Evolutionary conservation across 2,113 vertebrate species (phyloP).

Genomic region (Prietella phreatophila): DNA sequence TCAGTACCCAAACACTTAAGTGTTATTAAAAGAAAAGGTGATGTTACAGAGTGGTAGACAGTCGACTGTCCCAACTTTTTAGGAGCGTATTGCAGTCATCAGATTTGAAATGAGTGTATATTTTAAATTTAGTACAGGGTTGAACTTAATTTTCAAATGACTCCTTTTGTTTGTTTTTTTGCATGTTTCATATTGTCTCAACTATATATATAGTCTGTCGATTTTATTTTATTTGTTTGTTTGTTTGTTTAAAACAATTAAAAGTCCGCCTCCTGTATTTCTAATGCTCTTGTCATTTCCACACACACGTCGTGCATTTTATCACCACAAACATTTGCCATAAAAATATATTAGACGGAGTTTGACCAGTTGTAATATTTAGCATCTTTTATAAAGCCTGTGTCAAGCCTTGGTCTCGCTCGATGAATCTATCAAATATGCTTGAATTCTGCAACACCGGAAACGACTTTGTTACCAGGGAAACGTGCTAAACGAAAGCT

Average conservation of each 20-base stretch:
- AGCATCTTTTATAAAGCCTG: background rate
- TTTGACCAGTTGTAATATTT: background rate
- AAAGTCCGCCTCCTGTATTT: background rate
- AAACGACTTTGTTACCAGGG: background rate
- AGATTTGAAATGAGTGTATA: too few species aligned
- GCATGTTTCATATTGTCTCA: too few species aligned
- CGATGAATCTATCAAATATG: background rate
- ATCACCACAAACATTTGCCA: background rate
- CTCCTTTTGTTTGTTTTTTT: too few species aligned
- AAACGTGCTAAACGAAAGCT: background rate
- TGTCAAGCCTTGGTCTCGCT: background rate
- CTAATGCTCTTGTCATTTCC: background rate
- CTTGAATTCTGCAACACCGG: background rate
- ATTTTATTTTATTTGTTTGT: background rate
- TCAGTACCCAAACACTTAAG: too few species aligned
- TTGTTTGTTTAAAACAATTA: background rate
- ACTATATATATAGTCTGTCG: background rate
- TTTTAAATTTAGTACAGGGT: too few species aligned
- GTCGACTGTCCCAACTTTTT: too few species aligned
- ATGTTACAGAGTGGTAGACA: too few species aligned
- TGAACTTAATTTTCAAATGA: too few species aligned
- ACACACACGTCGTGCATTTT: background rate
- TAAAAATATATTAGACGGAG: background rate
- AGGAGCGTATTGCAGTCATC: too few species aligned
- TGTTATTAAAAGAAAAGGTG: too few species aligned